These are phyloP conservation scores for Ochropleura plecta DNA, from an alignment of 2,888 invertebrate species.

Conservation along the genomic window DNA sequence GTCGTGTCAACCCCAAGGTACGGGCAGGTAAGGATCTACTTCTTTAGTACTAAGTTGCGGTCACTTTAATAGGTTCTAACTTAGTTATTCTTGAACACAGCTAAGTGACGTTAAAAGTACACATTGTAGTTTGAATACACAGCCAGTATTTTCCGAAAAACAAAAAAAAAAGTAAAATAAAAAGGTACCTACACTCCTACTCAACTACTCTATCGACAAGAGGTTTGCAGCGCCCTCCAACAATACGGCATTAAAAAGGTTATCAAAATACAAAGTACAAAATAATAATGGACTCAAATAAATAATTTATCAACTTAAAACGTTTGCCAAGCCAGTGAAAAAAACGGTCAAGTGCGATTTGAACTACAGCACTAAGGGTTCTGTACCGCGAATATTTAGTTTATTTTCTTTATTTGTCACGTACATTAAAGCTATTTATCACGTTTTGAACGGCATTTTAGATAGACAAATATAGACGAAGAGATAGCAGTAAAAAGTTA, in stretches of 20 bases:
- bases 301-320: slow-evolving; percentile 61
- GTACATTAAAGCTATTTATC: too few relatives aligned
- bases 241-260: slow-evolving; percentile 7
- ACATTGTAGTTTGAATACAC: not conserved
- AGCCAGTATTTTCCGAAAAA: too few relatives aligned
- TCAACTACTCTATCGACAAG: not conserved
- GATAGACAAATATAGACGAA: not conserved
- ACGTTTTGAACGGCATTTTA: not conserved
- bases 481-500: too few relatives aligned
- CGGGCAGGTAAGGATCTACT: slow-evolving; percentile 43
- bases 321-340: slow-evolving; percentile 41
- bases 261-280: slow-evolving; percentile 25
- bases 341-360: not conserved
- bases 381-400: not conserved
- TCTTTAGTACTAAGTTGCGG: slow-evolving; percentile 30
- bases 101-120: not conserved
- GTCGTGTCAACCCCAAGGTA: slow-evolving; percentile 6
- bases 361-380: not conserved
- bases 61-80: slow-evolving; percentile 27
- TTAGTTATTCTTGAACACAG: slow-evolving; percentile 8
- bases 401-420: not conserved
- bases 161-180: too few relatives aligned
- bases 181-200: not conserved
- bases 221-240: not conserved
- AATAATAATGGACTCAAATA: slow-evolving; percentile 44